Conservation (phyloP, 2,888 invertebrate genomes). For the Eupithecia subfuscata region DNA sequence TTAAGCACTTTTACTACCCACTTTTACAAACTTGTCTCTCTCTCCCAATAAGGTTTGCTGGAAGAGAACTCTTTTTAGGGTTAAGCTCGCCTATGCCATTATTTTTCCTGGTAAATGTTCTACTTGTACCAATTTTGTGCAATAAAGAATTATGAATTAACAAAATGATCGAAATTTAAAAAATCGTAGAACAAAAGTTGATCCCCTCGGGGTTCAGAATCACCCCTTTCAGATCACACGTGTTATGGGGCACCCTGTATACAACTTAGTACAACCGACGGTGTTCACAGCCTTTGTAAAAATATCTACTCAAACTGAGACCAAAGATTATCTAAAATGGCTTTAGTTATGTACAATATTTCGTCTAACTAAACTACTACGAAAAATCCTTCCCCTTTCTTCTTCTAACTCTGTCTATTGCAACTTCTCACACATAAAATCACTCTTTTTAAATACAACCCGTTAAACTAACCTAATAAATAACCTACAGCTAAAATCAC, state of each 20-base stretch:
- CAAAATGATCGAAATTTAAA: too few relatives aligned
- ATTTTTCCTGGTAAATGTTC: too few relatives aligned
- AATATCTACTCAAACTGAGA: not conserved
- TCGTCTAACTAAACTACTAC: not conserved
- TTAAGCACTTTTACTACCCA: too few relatives aligned
- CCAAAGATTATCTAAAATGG: not conserved
- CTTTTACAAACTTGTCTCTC: too few relatives aligned
- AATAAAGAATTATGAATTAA: too few relatives aligned
- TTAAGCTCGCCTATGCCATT: too few relatives aligned
- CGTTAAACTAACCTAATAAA: slow-evolving; percentile 6
- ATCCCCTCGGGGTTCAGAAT: too few relatives aligned
- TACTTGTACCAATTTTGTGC: too few relatives aligned
- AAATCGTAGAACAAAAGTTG: too few relatives aligned
- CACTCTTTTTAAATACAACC: not conserved
- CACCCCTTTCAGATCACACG: too few relatives aligned
- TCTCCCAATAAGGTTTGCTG: too few relatives aligned
- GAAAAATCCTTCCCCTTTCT: not conserved
- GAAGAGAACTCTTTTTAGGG: too few relatives aligned
- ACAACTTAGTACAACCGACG: not conserved
- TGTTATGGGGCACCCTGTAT: not conserved
- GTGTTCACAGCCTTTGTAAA: not conserved
- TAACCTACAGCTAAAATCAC: slow-evolving; percentile 31
- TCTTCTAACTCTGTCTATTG: not conserved
- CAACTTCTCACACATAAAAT: not conserved
- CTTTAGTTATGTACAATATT: not conserved